Evolutionary conservation across 2,888 invertebrate species (phyloP).

Genomic region (Bombylius discolor): DNA sequence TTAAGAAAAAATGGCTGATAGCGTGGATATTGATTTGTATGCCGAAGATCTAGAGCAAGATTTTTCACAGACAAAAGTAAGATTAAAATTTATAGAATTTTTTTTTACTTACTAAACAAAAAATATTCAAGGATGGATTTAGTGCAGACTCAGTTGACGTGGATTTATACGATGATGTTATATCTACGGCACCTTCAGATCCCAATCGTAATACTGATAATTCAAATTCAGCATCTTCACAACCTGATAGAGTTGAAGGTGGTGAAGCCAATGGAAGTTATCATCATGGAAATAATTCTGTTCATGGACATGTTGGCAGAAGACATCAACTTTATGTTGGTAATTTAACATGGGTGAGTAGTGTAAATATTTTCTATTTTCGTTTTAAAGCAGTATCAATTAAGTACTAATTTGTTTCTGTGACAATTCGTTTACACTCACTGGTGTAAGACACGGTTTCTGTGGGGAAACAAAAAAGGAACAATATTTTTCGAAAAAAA

Average conservation of each 20-base stretch:
- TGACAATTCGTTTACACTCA: no score
- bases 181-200: slow-evolving; percentile 69
- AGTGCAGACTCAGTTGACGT: slow-evolving; percentile 68
- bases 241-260: slow-evolving; percentile 41
- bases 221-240: slow-evolving; percentile 44
- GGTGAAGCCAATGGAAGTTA: slow-evolving; percentile 64
- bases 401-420: no score
- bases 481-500: no score
- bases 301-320: slow-evolving; percentile 57
- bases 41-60: slow-evolving; percentile 93
- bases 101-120: neutral
- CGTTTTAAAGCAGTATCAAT: no score
- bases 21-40: slow-evolving; percentile 93
- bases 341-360: slow-evolving; percentile 89
- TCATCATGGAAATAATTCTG: slow-evolving; percentile 53
- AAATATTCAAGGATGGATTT: slow-evolving; percentile 32
- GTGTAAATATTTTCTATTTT: no score
- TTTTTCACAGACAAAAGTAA: slow-evolving; percentile 60
- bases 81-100: neutral
- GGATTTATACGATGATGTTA: slow-evolving; percentile 91
- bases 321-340: slow-evolving; percentile 92
- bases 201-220: slow-evolving; percentile 44
- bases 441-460: no score
- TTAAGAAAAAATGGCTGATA: slow-evolving; percentile 68
- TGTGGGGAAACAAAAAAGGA: no score